These are phyloP conservation scores for Rotaria magnacalcarata DNA, from an alignment of 2,888 invertebrate genomes.

Conservation along the genomic window DNA sequence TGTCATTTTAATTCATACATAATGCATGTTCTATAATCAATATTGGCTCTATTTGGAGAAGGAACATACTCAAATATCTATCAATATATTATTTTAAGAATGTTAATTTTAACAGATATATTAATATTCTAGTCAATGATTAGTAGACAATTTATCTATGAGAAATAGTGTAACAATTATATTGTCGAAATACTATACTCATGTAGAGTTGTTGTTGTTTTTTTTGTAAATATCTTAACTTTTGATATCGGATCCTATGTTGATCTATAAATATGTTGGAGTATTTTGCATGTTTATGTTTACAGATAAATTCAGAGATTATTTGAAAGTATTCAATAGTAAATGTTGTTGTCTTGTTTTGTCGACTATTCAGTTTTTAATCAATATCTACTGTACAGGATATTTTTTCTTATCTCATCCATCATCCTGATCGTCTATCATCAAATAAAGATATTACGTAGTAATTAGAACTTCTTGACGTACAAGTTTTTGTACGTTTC, in stretches of 20 bases:
- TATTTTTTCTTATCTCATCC: neutral
- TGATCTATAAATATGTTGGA: neutral
- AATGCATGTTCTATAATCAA: neutral
- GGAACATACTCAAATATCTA: neutral
- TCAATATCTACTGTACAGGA: no score
- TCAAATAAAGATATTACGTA: neutral
- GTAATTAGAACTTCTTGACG: neutral
- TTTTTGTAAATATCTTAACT: neutral
- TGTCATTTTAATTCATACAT: neutral
- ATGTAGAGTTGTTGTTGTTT: no score
- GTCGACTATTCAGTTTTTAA: no score
- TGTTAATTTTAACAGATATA: neutral
- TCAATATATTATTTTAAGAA: neutral
- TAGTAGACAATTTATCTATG: neutral
- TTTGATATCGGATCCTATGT: neutral
- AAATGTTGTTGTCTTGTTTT: no score
- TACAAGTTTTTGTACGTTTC: neutral
- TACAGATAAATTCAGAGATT: neutral
- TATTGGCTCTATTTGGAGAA: neutral
- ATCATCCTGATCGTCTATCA: neutral
- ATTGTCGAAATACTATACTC: neutral
- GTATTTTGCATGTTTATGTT: no score
- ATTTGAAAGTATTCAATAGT: neutral
- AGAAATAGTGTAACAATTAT: neutral
- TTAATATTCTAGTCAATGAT: no score